Evolutionary conservation across 64 coral and sea anemone genomes (phyloP), one percentile per base, ranked within the genome.

Genomic region (Porites lutea): DNA sequence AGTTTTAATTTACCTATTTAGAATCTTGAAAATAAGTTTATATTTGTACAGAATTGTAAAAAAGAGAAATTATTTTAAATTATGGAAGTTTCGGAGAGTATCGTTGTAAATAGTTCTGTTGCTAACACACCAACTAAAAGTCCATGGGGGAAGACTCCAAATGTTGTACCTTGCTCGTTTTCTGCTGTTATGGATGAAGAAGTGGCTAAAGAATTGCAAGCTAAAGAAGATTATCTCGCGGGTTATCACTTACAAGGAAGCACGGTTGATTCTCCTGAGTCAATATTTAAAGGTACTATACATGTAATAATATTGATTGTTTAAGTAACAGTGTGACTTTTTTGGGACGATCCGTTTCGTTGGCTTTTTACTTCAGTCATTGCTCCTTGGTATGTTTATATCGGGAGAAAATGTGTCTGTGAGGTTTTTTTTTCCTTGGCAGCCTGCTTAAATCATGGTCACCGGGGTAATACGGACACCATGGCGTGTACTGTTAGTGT

Each of bases 151-250:
- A 94, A 70, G 48, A 79, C 88, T 49, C 66, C 83, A n/a, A 5
- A 18, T 23, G 78, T 79, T 2, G 60, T 51, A 5, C 70, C 96
- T 4, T 95, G 88, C 85, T 93, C 93, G 16, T 19, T 93, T 0
- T 74, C 88, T 62, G 82, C 97, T 13, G 97, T 99, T 6, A 99
- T 99, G 77, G 97, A 99, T 14, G 97, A 99, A 91, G 94, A 99
- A 76, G 59, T 99, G 11, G 97, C 97, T 2, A 94, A 93, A 53
- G 94, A 99, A 74, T 77, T 99, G 60, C 94, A 96, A 61, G 72
- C 74, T 27, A 73, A 96, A 57, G 97, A 99, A 86, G 89, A 97
- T 48, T 79, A 59, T 71, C 22, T 79, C 52, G 65, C 66, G 2
- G 74, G 57, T 4, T 77, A 77, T 65, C 71, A 89, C 64, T 45